phyloP scores from a whole-genome alignment of 1,140 invertebrate genomes.

The Drosophila tristis region DNA sequence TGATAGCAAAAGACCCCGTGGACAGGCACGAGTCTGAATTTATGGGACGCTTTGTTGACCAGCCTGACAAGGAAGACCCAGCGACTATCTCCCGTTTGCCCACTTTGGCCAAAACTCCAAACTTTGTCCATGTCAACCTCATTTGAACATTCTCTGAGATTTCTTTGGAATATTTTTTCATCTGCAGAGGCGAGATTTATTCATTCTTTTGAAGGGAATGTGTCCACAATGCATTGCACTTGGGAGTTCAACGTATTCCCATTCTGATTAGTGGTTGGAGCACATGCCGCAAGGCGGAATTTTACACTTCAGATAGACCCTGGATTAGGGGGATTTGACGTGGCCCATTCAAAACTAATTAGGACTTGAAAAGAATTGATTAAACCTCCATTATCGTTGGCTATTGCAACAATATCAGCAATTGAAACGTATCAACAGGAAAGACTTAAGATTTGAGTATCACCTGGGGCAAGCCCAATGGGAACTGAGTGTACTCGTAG shows the following conservation, averaged over 20 bases:
- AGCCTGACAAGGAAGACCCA: slow-evolving; percentile 22
- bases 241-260: neutral
- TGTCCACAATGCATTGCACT: too few species aligned
- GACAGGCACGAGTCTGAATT: slow-evolving; percentile 68
- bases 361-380: neutral
- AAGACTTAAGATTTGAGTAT: slow-evolving; percentile 6
- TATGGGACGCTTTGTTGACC: slow-evolving; percentile 55
- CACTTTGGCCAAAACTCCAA: neutral
- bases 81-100: slow-evolving; percentile 1
- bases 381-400: neutral
- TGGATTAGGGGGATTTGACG: slow-evolving; percentile 12
- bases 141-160: neutral
- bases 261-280: slow-evolving; percentile 30
- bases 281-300: slow-evolving; percentile 10
- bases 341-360: neutral
- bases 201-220: too few species aligned
- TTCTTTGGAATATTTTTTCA: neutral
- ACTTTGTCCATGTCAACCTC: slow-evolving; percentile 6
- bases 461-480: too few species aligned
- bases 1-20: slow-evolving; percentile 8
- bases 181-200: too few species aligned
- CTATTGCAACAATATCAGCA: neutral
- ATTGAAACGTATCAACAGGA: slow-evolving; percentile 1
- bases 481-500: neutral
- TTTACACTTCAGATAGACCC: slow-evolving; percentile 25